Percentiles rank a stretch among this genome's conserved stretches.
Conservation (phyloP, 2,113 vertebrate genomes). For the Electrona antarctica region DNA sequence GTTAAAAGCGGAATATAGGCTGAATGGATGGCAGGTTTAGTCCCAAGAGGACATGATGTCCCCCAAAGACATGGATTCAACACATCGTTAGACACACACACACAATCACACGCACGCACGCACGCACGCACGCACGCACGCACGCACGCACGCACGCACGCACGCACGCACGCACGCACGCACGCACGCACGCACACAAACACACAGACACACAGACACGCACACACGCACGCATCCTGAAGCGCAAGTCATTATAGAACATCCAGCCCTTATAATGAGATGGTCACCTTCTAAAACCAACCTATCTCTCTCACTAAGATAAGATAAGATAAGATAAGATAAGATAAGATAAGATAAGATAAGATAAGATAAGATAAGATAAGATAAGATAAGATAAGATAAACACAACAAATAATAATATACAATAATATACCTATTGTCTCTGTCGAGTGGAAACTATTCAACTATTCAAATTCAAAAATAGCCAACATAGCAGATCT, state of each 20-base stretch:
- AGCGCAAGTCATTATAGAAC: slow-evolving; percentile 69
- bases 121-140: slow-evolving; percentile 26
- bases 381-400: too few relatives aligned
- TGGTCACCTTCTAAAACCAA: slow-evolving; percentile 67
- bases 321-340: too few relatives aligned
- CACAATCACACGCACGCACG: neutral
- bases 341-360: too few relatives aligned
- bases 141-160: neutral
- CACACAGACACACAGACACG: neutral
- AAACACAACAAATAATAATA: too few relatives aligned
- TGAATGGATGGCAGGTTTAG: slow-evolving; percentile 22
- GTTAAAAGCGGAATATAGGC: too few relatives aligned
- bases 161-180: neutral
- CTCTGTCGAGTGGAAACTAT: too few relatives aligned
- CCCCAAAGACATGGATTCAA: slow-evolving; percentile 47
- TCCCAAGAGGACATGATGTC: slow-evolving; percentile 59
- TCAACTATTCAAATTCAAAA: too few relatives aligned
- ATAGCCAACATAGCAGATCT: too few relatives aligned
- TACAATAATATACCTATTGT: too few relatives aligned
- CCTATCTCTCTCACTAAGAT: slow-evolving; percentile 20
- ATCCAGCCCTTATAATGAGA: slow-evolving; percentile 67
- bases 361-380: too few relatives aligned
- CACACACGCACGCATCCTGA: slow-evolving; percentile 11
- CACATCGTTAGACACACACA: slow-evolving; percentile 60
- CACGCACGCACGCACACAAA: neutral